phyloP scores from a whole-genome alignment of 1,140 invertebrate species.

The Dendrolimus punctatus region DNA sequence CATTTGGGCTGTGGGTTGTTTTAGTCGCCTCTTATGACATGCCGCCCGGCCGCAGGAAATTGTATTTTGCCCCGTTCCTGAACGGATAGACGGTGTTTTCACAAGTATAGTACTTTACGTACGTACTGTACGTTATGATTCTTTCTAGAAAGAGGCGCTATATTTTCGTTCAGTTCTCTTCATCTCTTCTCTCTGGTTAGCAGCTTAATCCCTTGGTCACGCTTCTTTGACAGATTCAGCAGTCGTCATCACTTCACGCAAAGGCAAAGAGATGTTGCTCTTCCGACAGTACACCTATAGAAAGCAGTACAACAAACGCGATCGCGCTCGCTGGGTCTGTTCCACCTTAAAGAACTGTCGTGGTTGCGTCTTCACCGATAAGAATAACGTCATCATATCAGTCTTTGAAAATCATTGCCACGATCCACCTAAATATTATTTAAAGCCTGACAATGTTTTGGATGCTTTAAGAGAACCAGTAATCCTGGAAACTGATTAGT shows the following conservation, averaged over 20 bases:
- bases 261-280: slow-evolving; percentile 54
- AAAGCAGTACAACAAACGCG: slow-evolving; percentile 37
- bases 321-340: slow-evolving; percentile 50
- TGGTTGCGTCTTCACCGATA: slow-evolving; percentile 43
- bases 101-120: background rate
- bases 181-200: no score
- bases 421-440: slow-evolving; percentile 52
- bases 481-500: slow-evolving; percentile 27
- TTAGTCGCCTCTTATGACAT: no score
- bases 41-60: no score
- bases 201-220: no score
- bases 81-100: no score
- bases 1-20: no score
- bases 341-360: slow-evolving; percentile 54
- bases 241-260: slow-evolving; percentile 50
- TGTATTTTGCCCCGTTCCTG: no score
- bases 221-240: slow-evolving; percentile 35
- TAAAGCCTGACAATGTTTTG: slow-evolving; percentile 39
- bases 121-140: background rate
- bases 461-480: slow-evolving; percentile 36
- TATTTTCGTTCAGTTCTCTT: no score
- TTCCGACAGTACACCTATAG: slow-evolving; percentile 52
- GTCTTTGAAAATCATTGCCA: slow-evolving; percentile 42
- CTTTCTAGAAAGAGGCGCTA: background rate
- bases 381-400: slow-evolving; percentile 39